Evolutionary conservation across 2,113 vertebrate genomes (phyloP), one percentile per base, ranked within the genome.

Genomic region (Coregonus clupeaformis): DNA sequence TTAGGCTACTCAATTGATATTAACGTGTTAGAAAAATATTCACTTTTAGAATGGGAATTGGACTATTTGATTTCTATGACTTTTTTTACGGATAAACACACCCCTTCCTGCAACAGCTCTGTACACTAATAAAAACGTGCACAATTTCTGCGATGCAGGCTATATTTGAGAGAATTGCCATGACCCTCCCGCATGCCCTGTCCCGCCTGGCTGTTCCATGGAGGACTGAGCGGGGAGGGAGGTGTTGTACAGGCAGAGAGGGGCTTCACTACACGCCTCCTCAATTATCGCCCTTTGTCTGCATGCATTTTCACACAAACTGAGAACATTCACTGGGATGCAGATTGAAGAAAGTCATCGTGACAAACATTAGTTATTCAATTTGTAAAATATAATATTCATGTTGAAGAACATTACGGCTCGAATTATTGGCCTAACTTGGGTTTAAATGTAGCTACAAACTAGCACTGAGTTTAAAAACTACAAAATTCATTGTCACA

Each of bases 201-300:
- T 52, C 49, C 49, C 49, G 49, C 49, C 12, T 52, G 16, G 49
- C 18, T 42, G 36, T 42, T 42, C 36, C 36, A 42, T 42, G 12
- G 64, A 16, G 12, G 25, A 29, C 36, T 42, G 36, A 11, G 36
- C 9, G 36, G 36, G 27, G 18, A 67, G 4, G 5, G 64, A 60
- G 57, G 2, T 67, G 16, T 67, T 30, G 6, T 67, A 18, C 36
- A 42, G 36, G 36, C 36, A 42, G 36, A 11, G 36, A 42, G 9
- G 2, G 9, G 72, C 72, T 74, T 47, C 69, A 64, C 77, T 74
- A 29, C 73, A 71, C 42, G 74, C 69, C 87, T 86, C 80, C 83
- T 73, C 74, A 83, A 74, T 80, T 77, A 78, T 67, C 20, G 42
- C 24, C 77, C 73, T 71, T 68, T 74, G 62, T 73, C 81, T 75